Percentiles rank a stretch among this genome's conserved stretches.
Conservation (phyloP, 23 tunicate genomes). For the Oikopleura dioica region DNA sequence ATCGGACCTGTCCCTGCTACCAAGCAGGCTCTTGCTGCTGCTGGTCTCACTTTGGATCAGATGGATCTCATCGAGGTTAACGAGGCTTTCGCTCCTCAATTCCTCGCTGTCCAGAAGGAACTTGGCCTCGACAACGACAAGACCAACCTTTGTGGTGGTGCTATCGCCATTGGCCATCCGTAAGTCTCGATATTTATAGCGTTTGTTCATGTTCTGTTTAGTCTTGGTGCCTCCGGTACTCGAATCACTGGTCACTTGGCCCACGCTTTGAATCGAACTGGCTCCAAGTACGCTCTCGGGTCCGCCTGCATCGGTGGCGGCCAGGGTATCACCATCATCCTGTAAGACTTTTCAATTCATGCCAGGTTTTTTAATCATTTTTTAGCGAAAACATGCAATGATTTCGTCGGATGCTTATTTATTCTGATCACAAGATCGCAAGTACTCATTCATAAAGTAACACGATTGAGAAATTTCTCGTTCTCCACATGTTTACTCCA, state of each 20-base stretch:
- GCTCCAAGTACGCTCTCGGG: constrained; percentile 62
- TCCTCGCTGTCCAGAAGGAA: constrained; percentile 71
- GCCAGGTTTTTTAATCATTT: background rate
- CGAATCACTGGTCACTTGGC: constrained; percentile 95
- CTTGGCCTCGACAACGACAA: constrained; percentile 52
- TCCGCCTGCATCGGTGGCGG: constrained; percentile 99
- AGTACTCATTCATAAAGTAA: too few species aligned
- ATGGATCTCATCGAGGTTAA: constrained; percentile 17
- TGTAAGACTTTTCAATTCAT: constrained; percentile 22
- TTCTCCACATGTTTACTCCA: too few species aligned
- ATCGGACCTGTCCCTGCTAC: constrained; percentile 8
- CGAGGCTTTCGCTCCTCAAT: constrained; percentile 97
- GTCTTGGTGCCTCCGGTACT: constrained; percentile 87
- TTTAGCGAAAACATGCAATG: constrained; percentile 7
- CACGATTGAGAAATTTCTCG: too few species aligned
- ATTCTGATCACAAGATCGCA: too few species aligned
- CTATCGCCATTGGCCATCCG: constrained; percentile 98
- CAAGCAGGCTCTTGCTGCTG: background rate
- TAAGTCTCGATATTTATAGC: background rate
- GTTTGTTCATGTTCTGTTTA: too few species aligned
- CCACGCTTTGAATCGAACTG: constrained; percentile 38
- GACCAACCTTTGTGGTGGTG: constrained; percentile 94
- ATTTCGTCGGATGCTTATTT: background rate
- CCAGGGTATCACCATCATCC: constrained; percentile 77
- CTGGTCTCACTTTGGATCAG: constrained; percentile 1